Conservation (phyloP, 2,113 vertebrate species). For the Ardeotis arabs region DNA sequence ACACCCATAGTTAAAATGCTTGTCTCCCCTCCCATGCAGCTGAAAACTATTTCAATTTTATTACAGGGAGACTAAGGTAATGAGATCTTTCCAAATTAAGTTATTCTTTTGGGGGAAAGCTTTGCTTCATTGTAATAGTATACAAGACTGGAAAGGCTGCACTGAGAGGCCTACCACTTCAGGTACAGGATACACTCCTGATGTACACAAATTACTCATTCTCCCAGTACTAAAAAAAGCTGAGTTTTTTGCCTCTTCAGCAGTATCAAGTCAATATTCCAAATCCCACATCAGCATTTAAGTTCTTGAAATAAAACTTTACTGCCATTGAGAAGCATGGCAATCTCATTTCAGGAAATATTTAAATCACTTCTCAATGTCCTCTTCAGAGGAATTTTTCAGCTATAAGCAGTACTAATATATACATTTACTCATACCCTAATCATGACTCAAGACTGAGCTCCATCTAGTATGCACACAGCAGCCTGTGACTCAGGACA, state of each 20-base stretch:
- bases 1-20: conserved; percentile 3
- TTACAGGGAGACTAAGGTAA: not conserved
- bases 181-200: not conserved
- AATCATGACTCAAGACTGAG: fast-evolving
- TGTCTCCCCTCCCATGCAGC: not conserved
- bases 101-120: not conserved
- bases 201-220: not conserved
- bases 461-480: not conserved
- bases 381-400: not conserved
- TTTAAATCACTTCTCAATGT: not conserved
- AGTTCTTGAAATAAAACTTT: not conserved
- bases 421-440: not conserved
- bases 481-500: conserved; percentile 1
- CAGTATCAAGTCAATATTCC: not conserved
- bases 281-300: not conserved
- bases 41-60: not conserved
- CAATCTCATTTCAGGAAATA: not conserved
- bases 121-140: not conserved
- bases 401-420: not conserved
- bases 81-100: conserved; percentile 1
- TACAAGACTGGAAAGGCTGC: not conserved
- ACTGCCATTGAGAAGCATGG: not conserved
- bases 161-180: not conserved
- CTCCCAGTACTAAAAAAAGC: not conserved
- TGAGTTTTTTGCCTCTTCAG: not conserved